Percentiles rank a stretch among this genome's conserved stretches.
These are phyloP conservation scores for Holocentrus rufus DNA, from an alignment of 2,797 vertebrate species.

Conservation along the genomic window DNA sequence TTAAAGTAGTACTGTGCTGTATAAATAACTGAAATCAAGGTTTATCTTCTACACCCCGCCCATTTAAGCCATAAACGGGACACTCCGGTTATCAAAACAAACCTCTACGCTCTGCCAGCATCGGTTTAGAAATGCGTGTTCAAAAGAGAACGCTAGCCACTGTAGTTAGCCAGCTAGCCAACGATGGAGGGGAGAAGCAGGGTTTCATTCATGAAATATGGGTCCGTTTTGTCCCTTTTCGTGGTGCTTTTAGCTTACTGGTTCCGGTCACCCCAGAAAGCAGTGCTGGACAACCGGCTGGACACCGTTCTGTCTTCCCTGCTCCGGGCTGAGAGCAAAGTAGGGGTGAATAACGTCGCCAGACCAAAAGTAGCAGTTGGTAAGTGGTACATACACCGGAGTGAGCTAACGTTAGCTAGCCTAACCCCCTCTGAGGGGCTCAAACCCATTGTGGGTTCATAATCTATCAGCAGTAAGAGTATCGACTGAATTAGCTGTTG, in stretches of 20 bases:
- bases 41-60: background rate
- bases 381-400: slow-evolving; percentile 55
- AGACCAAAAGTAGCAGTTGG: slow-evolving; percentile 85
- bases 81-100: slow-evolving; percentile 5
- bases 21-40: rapidly evolving
- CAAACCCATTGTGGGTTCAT: background rate
- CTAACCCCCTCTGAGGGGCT: background rate
- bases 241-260: slow-evolving; percentile 80
- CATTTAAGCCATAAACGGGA: background rate
- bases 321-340: slow-evolving; percentile 85
- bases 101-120: background rate
- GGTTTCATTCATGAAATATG: slow-evolving; percentile 76
- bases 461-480: rapidly evolving
- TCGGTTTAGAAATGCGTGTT: background rate
- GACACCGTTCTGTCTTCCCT: slow-evolving; percentile 84
- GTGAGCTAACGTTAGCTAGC: slow-evolving; percentile 29
- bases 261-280: slow-evolving; percentile 76
- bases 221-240: slow-evolving; percentile 76
- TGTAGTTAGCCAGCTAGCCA: background rate
- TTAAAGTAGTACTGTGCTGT: background rate
- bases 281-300: slow-evolving; percentile 78
- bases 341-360: slow-evolving; percentile 68
- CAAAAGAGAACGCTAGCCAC: background rate
- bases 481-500: background rate
- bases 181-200: slow-evolving; percentile 72